A percentile compares a stretch with the other conserved stretches of the same genome.
Evolutionary conservation across 2,797 vertebrate species (phyloP).

Genomic region (Pteronotus mesoamericanus): DNA sequence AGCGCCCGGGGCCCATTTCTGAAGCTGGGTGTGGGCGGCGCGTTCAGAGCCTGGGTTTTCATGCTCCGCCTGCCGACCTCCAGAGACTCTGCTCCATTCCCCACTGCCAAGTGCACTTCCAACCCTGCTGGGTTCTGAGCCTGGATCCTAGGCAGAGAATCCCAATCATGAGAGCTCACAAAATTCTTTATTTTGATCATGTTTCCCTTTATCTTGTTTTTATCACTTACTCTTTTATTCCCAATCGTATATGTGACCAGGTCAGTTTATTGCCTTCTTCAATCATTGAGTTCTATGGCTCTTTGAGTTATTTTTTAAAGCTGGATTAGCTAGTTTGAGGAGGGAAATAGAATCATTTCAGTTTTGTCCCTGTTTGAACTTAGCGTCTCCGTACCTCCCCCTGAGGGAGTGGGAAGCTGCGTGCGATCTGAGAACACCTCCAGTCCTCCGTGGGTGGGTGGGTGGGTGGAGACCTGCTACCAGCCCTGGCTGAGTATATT

Average conservation of each 20-base stretch:
- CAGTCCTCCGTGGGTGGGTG: background rate
- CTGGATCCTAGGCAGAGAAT: conserved; percentile 41
- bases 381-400: conserved; percentile 22
- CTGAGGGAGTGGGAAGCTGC: background rate
- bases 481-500: too few species aligned
- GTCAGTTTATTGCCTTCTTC: conserved; percentile 51
- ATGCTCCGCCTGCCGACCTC: conserved; percentile 29
- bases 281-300: conserved; percentile 28
- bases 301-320: conserved; percentile 66
- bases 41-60: conserved; percentile 50
- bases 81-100: conserved; percentile 8
- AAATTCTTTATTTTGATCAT: conserved; percentile 62
- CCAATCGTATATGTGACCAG: conserved; percentile 22
- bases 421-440: background rate
- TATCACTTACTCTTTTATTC: conserved; percentile 55
- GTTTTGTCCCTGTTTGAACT: conserved; percentile 66
- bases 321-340: background rate
- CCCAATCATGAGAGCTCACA: conserved; percentile 41
- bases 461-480: background rate
- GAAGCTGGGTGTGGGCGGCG: conserved; percentile 23
- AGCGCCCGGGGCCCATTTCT: conserved; percentile 47
- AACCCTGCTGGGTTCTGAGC: conserved; percentile 60
- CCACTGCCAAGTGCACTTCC: conserved; percentile 8
- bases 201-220: conserved; percentile 69
- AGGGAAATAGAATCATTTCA: conserved; percentile 35